Evolutionary conservation across 2,888 invertebrate genomes (phyloP).

Genomic region (Pyrrhia umbra): DNA sequence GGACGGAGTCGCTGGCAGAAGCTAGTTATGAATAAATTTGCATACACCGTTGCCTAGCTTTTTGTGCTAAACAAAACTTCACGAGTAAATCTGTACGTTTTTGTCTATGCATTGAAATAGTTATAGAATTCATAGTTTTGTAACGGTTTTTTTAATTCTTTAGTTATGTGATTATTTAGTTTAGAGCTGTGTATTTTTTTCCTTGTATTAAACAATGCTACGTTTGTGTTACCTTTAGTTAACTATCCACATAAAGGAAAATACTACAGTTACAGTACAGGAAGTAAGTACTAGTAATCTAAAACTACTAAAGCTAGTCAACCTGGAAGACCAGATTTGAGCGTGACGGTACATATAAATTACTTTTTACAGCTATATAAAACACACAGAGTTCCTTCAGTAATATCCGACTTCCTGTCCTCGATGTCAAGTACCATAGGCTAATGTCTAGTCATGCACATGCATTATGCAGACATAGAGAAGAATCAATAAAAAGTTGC

Average conservation of each 20-base stretch:
- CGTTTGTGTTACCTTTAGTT: too few relatives aligned
- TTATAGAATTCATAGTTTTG: too few relatives aligned
- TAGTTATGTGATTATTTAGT: too few relatives aligned
- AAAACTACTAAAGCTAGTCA: neutral
- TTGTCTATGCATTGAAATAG: neutral
- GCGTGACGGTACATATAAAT: conserved; percentile 43
- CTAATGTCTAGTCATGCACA: conserved; percentile 68
- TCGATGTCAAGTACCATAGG: conserved; percentile 71
- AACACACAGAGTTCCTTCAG: conserved; percentile 36
- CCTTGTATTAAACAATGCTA: too few relatives aligned
- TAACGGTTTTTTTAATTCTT: too few relatives aligned
- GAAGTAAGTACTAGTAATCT: neutral
- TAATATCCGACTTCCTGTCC: conserved; percentile 75
- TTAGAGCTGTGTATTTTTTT: neutral
- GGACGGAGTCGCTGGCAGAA: too few relatives aligned
- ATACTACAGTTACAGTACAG: too few relatives aligned
- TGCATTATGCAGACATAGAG: conserved; percentile 67
- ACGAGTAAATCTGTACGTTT: conserved; percentile 11
- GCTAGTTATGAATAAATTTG: conserved; percentile 43
- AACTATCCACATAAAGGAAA: too few relatives aligned
- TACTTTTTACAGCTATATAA: conserved; percentile 29
- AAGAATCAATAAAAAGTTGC: conserved; percentile 55
- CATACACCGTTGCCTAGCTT: conserved; percentile 38
- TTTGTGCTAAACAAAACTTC: conserved; percentile 26
- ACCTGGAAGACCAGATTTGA: conserved; percentile 4